Percentiles rank a stretch among this genome's conserved stretches.
phyloP scores from a whole-genome alignment of 2,888 invertebrate genomes.

The Mesoligia furuncula region DNA sequence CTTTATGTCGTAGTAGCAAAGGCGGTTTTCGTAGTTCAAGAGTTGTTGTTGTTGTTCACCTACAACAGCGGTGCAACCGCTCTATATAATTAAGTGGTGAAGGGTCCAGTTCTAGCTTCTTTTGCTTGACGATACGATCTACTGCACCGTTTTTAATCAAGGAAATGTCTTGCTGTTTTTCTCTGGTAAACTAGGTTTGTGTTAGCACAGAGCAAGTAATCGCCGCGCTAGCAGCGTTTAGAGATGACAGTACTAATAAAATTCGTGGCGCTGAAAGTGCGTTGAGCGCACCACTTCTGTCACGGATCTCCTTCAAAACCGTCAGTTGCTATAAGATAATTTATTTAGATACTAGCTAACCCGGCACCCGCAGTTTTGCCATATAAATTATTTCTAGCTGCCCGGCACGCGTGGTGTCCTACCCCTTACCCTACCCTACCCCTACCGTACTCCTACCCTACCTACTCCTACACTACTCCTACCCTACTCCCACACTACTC shows the following conservation, averaged over 20 bases:
- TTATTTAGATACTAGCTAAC: too few relatives aligned
- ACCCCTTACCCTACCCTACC: too few relatives aligned
- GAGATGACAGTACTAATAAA: neutral
- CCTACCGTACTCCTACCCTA: too few relatives aligned
- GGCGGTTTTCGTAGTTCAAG: neutral
- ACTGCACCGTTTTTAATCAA: conserved; percentile 5
- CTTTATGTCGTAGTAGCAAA: conserved; percentile 5
- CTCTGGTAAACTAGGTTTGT: neutral
- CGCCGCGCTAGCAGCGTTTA: neutral
- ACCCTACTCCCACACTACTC: too few relatives aligned
- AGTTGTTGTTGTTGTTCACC: neutral
- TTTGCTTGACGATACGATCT: conserved; percentile 14
- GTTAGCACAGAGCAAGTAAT: neutral
- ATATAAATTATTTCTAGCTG: too few relatives aligned
- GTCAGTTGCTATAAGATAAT: neutral
- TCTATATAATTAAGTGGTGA: conserved; percentile 27
- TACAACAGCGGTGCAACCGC: conserved; percentile 15
- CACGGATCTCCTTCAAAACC: neutral
- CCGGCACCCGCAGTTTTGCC: too few relatives aligned
- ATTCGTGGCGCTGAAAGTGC: neutral
- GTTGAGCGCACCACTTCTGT: neutral
- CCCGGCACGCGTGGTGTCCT: too few relatives aligned
- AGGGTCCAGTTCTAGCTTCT: conserved; percentile 9
- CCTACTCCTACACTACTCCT: too few relatives aligned
- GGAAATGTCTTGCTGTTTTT: neutral